phyloP scores from a whole-genome alignment of 2,113 vertebrate genomes.

The Cyrtonyx montezumae region DNA sequence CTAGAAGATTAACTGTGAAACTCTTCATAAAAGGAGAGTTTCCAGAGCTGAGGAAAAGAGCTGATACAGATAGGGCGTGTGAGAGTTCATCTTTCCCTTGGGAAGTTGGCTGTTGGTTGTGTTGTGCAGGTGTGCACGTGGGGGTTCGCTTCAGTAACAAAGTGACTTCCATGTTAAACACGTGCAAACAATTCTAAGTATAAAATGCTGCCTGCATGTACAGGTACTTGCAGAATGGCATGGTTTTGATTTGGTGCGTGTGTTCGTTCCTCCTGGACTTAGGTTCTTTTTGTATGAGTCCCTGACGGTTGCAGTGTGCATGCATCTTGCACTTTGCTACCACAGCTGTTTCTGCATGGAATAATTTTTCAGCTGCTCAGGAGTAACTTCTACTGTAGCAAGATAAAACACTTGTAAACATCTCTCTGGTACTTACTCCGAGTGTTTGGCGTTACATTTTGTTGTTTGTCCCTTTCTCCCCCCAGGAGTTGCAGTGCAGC shows the following conservation, averaged over 20 bases:
- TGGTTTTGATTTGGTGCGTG: neutral
- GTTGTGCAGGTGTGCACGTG: neutral
- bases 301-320: neutral
- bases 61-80: neutral
- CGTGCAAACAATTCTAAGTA: neutral
- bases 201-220: fast-evolving
- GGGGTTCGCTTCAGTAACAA: neutral
- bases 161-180: neutral
- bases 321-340: neutral
- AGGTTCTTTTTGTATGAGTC: neutral
- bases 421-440: neutral
- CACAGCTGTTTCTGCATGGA: neutral
- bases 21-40: neutral
- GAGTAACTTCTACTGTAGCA: neutral
- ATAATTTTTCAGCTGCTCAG: neutral
- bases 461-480: neutral
- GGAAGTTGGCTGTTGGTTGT: neutral
- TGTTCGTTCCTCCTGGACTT: neutral
- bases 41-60: neutral
- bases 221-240: fast-evolving
- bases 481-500: fast-evolving
- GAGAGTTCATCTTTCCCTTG: neutral
- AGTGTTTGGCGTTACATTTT: neutral
- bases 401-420: neutral
- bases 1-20: neutral